phyloP scores from a whole-genome alignment of 1,140 invertebrate species.

The Drosophila biarmipes region DNA sequence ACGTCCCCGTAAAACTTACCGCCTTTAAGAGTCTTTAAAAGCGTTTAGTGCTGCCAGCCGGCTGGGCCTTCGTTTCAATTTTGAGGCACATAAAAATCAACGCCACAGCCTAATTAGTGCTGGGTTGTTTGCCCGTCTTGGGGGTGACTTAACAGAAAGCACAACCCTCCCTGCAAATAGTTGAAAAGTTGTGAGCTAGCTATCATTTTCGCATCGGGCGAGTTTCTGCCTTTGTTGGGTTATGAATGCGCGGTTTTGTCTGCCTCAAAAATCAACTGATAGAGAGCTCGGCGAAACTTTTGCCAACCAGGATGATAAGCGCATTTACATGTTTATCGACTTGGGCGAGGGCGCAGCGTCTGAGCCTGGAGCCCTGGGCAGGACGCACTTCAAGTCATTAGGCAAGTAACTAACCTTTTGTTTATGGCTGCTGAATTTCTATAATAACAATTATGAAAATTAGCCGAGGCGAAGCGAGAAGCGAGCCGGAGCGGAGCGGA shows the following conservation, averaged over 20 bases:
- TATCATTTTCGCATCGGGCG: constrained; percentile 77
- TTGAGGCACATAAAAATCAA: constrained; percentile 74
- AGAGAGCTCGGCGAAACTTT: constrained; percentile 43
- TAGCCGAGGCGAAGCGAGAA: constrained; percentile 44
- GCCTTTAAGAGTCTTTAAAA: constrained; percentile 71
- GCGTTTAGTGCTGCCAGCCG: constrained; percentile 48
- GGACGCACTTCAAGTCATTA: constrained; percentile 77
- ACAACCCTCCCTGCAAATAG: constrained; percentile 46
- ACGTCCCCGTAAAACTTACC: constrained; percentile 36
- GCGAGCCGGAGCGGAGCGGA: background rate
- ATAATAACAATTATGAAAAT: constrained; percentile 84
- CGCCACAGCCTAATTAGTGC: constrained; percentile 71
- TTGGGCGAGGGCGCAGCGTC: constrained; percentile 23
- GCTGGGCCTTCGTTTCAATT: constrained; percentile 64
- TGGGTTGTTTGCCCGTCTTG: constrained; percentile 49
- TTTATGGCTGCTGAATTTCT: constrained; percentile 81
- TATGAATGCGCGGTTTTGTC: constrained; percentile 64
- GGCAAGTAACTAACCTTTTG: constrained; percentile 82
- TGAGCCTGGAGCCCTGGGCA: constrained; percentile 3
- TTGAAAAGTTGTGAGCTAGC: constrained; percentile 80
- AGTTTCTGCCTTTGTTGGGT: constrained; percentile 40
- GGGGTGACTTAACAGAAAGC: constrained; percentile 36
- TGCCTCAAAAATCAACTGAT: constrained; percentile 51
- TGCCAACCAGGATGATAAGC: constrained; percentile 63
- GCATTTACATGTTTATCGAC: constrained; percentile 80